Conservation (phyloP, 2,113 vertebrate genomes). For the Triplophysa siluroides region DNA sequence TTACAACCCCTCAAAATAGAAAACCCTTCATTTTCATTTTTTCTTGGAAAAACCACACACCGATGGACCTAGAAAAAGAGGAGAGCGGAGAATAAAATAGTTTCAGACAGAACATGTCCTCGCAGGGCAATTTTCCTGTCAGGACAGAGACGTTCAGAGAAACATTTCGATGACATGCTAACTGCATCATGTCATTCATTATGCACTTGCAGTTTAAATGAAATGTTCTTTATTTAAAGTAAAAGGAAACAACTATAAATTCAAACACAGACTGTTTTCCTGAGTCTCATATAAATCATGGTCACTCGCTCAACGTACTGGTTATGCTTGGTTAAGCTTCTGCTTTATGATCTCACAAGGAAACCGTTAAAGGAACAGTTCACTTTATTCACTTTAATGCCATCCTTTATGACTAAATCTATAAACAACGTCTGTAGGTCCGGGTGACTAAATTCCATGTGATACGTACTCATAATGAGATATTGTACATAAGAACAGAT, state of each 20-base stretch:
- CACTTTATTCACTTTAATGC: no score
- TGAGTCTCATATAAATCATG: constrained; percentile 7
- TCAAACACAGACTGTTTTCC: constrained; percentile 5
- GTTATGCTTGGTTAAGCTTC: not conserved
- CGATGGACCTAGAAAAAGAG: constrained; percentile 16
- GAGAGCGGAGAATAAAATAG: constrained; percentile 18
- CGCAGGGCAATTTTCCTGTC: constrained; percentile 41
- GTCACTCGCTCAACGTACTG: not conserved
- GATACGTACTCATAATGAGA: no score
- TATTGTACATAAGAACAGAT: no score
- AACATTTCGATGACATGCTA: constrained; percentile 31
- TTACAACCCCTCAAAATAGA: constrained; percentile 54
- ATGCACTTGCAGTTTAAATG: constrained; percentile 31
- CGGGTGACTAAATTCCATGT: no score
- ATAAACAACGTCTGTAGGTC: no score
- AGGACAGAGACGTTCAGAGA: constrained; percentile 1
- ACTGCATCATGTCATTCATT: constrained; percentile 40
- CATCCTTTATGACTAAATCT: no score
- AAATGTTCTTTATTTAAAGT: constrained; percentile 1
- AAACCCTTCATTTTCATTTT: constrained; percentile 51
- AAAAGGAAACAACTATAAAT: constrained; percentile 14
- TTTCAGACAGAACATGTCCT: constrained; percentile 14
- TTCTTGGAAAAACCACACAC: constrained; percentile 43
- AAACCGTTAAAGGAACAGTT: no score
- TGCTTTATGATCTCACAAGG: not conserved